Conservation (phyloP, 2,888 invertebrate genomes). For the Drosophila mettleri region DNA sequence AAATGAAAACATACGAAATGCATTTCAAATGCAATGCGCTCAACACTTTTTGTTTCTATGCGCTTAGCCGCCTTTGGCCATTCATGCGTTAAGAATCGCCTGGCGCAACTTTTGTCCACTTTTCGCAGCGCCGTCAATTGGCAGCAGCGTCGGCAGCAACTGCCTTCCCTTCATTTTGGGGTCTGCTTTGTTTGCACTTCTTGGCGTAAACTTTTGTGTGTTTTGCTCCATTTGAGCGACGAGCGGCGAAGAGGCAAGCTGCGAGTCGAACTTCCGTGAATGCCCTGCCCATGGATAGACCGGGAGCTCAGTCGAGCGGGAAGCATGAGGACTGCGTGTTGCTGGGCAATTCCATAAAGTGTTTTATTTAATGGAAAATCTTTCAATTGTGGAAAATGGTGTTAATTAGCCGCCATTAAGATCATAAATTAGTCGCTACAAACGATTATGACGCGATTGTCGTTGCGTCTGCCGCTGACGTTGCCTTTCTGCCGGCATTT, state of each 20-base stretch:
- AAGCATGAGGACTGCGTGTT: constrained; percentile 62
- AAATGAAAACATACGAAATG: constrained; percentile 44
- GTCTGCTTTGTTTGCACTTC: constrained; percentile 73
- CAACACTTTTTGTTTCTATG: constrained; percentile 69
- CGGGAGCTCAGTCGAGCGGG: constrained; percentile 55
- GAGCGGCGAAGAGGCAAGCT: constrained; percentile 25
- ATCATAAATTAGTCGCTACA: constrained; percentile 81
- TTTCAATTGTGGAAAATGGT: constrained; percentile 81
- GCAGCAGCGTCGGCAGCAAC: constrained; percentile 35
- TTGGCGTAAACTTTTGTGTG: constrained; percentile 61
- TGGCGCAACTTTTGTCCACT: constrained; percentile 61
- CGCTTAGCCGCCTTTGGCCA: constrained; percentile 53
- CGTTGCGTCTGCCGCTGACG: constrained; percentile 32
- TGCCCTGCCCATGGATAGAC: constrained; percentile 57
- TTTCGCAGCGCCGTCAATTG: constrained; percentile 73
- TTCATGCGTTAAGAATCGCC: constrained; percentile 78
- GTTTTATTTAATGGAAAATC: constrained; percentile 82
- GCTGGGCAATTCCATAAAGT: constrained; percentile 78
- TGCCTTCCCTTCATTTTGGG: constrained; percentile 60
- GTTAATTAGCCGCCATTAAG: constrained; percentile 81
- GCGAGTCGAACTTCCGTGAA: constrained; percentile 64
- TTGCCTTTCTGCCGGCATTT: constrained; percentile 63
- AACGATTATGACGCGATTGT: constrained; percentile 79
- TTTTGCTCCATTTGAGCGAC: constrained; percentile 77
- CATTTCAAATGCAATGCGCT: constrained; percentile 61